phyloP scores from a whole-genome alignment of 2,113 vertebrate genomes.

The Phodopus roborovskii region DNA sequence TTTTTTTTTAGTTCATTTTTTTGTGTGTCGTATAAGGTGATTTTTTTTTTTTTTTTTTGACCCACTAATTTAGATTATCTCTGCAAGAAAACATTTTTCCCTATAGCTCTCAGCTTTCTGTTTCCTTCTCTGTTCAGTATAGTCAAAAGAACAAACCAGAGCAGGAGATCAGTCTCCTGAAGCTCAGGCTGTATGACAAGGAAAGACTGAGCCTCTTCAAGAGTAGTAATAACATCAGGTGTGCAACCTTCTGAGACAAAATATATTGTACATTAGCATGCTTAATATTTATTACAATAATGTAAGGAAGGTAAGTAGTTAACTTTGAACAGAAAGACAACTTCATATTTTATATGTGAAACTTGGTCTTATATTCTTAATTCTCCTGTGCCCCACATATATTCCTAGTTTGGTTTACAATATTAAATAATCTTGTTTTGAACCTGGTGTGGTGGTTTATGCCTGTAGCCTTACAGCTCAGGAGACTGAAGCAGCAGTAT shows the following conservation, averaged over 20 bases:
- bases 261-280: not conserved
- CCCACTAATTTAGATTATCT: not conserved
- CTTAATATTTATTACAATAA: not conserved
- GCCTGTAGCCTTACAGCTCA: no score
- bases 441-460: not conserved
- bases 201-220: not conserved
- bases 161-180: constrained; percentile 21
- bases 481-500: not conserved
- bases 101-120: not conserved
- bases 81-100: not conserved
- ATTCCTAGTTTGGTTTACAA: not conserved
- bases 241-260: not conserved
- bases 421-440: not conserved
- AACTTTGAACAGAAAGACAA: not conserved
- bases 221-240: not conserved
- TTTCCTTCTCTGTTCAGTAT: not conserved
- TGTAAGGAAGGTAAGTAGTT: not conserved
- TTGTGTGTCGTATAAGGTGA: not conserved
- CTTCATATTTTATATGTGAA: constrained; percentile 20
- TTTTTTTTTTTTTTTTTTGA: not conserved
- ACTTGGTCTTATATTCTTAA: not conserved
- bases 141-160: constrained; percentile 24
- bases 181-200: not conserved
- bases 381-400: constrained; percentile 25
- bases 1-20: not conserved